Conservation (phyloP, 2,888 invertebrate species). For the Oligia strigilis region DNA sequence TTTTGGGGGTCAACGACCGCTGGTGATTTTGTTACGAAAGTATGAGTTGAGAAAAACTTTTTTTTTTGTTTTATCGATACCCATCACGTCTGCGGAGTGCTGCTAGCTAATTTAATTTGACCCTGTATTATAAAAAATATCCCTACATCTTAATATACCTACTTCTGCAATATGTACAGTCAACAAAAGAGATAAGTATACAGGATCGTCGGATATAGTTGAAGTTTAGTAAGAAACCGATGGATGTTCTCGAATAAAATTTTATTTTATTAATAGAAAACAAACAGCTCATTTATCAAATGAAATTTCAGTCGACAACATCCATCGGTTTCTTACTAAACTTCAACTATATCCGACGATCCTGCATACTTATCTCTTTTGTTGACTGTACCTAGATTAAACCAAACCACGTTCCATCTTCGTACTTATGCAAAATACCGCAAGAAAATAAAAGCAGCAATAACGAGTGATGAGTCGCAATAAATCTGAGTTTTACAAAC, state of each 20-base stretch:
- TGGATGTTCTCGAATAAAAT: no score
- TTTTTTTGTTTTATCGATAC: neutral
- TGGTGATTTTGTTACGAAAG: neutral
- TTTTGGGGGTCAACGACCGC: no score
- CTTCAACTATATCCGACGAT: no score
- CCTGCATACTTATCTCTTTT: no score
- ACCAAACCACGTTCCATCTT: slow-evolving; percentile 13
- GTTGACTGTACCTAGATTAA: slow-evolving; percentile 9
- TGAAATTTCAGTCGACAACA: no score
- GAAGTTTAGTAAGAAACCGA: no score
- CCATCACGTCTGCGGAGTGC: neutral
- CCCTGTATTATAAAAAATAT: neutral
- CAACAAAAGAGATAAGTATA: no score
- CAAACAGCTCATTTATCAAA: no score
- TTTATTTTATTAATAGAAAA: no score
- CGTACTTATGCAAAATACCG: slow-evolving; percentile 41
- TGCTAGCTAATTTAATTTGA: neutral
- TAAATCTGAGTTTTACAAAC: slow-evolving; percentile 65
- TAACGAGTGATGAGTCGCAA: slow-evolving; percentile 58
- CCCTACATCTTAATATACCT: neutral
- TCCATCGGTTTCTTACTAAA: no score
- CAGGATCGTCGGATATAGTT: no score
- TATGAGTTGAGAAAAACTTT: neutral
- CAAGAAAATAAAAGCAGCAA: slow-evolving; percentile 55
- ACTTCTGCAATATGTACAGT: slow-evolving; percentile 1